Evolutionary conservation across 2,113 vertebrate genomes (phyloP), one percentile per base, ranked within the genome.

Genomic region (Alligator sinensis): DNA sequence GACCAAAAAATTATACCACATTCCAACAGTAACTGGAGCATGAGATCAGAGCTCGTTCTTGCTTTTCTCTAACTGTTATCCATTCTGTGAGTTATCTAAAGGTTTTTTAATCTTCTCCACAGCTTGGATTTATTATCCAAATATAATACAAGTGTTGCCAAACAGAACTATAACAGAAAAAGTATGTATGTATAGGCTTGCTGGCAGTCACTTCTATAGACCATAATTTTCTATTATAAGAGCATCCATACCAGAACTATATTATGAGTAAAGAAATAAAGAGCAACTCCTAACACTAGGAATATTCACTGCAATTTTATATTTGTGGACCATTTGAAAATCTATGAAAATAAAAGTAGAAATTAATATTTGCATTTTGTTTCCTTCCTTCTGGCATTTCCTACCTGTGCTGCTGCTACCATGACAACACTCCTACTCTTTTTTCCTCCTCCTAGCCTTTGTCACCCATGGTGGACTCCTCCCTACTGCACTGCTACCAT

Each of bases 191-290:
- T 18, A 25, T 10, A 22, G 24, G 19, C 60, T 61, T 13, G 60
- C 11, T 3, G 0, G 59, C 57, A 92, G 38, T 63, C n/a, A 58
- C n/a, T 88, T 82, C 18, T 79, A 87, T 25, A 84, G 16, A 79
- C 82, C 77, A 91, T 21, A 74, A 19, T 75, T 77, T 88, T 80
- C 24, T 77, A 38, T 60, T 62, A 9, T 34, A 81, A 91, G 38
- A 38, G 34, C 30, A 30, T 72, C 68, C 34, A 24, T 72, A 62
- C n/a, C 21, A 76, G 84, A 93, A 28, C 68, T n/a, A 70, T 76
- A 87, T 87, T 95, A 92, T 68, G 21, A 70, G 27, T 54, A 57
- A 62, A 88, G 27, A 59, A 1, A 91, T 13, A 38, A 91, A 90
- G 25, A 89, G 19, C 6, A 84, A 24, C 2, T 18, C 30, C 1